Evolutionary conservation across 2,888 invertebrate species (phyloP), one percentile per base, ranked within the genome.

Genomic region (Drosophila infuscata): DNA sequence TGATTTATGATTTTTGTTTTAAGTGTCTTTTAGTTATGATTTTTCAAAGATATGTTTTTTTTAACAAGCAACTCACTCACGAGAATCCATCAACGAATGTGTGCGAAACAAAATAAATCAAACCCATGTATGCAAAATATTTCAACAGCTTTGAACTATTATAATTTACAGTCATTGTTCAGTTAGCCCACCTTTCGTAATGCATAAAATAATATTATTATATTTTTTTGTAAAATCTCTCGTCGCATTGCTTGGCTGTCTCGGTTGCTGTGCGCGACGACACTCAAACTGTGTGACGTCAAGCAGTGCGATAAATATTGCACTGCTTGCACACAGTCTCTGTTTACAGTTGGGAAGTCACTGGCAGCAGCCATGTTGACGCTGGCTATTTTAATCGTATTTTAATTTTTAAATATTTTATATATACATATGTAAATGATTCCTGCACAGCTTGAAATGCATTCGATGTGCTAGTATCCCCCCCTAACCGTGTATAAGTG

Each of bases 371-470:
- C 62, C 74, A 70, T 56, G 70, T 68, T 76, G 76, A 84, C 56
- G 67, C 62, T 62, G 56, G 38, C 46, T 43, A 56, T 57, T 82
- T 32, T 53, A 43, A 29, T 43, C 66, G 25, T 54, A 53, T 58
- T 68, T 41, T 64, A 64, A 41, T 62, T 57, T 64, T 46, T 52
- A 20, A 46, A 60, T 29, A 20, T 60, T 59, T 57, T 43, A 29
- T 15, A 48, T 54, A 43, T 36, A 53, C 35, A 25, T 17, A 48
- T 58, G 36, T 36, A 46, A 51, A 33, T 30, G 46, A 43, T 64
- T 56, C 51, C 64, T 72, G 80, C 67, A 63, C 69, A 62, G 70
- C 83, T 83, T 83, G 81, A 82, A 88, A 74, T 82, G 82, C 83
- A 63, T 68, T 79, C 76, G 68, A 51, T 58, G 66, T 73, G 65